These are phyloP conservation scores for Steatocranus sp. DNA, from an alignment of 2,797 vertebrate species.

Conservation along the genomic window DNA sequence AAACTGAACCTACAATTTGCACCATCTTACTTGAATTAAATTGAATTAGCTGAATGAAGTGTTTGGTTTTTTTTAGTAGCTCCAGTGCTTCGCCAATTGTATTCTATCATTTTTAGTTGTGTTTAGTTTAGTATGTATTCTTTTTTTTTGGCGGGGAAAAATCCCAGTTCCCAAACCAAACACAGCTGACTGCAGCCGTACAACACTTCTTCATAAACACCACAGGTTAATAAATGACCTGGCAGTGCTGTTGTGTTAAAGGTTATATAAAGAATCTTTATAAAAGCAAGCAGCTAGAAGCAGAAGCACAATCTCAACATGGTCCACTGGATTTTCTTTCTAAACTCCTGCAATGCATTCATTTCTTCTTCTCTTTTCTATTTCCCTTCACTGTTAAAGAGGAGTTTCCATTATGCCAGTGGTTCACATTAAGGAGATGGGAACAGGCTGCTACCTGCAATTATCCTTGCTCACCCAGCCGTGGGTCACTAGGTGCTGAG, in stretches of 20 bases:
- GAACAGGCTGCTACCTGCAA: constrained; percentile 72
- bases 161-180: rapidly evolving
- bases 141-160: neutral
- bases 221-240: neutral
- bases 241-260: neutral
- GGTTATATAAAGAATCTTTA: neutral
- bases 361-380: constrained; percentile 36
- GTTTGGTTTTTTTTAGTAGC: neutral
- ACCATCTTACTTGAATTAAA: neutral
- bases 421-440: constrained; percentile 63
- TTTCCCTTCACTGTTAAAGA: constrained; percentile 27
- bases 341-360: neutral
- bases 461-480: constrained; percentile 72
- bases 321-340: neutral
- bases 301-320: neutral
- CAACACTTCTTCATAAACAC: neutral
- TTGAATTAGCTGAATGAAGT: neutral
- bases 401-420: constrained; percentile 53
- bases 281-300: neutral
- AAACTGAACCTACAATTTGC: neutral
- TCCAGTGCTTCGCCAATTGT: rapidly evolving
- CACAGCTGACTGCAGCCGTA: neutral
- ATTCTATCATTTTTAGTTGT: neutral
- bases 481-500: constrained; percentile 46
- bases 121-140: neutral